These are phyloP conservation scores for Chrysemys picta DNA, from an alignment of 2,113 vertebrate species.

Conservation along the genomic window DNA sequence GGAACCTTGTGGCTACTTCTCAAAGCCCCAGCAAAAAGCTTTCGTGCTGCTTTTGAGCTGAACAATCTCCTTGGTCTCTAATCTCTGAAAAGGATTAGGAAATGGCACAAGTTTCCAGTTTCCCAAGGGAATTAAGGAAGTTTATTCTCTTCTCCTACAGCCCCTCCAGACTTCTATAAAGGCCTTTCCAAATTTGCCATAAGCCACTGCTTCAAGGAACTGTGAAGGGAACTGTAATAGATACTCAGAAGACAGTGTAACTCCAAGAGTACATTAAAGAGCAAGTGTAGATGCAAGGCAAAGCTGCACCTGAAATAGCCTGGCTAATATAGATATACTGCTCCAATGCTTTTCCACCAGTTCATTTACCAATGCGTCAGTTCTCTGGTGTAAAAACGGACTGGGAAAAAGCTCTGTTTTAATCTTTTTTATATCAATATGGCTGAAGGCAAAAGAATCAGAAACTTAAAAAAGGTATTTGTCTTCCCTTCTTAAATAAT, in stretches of 20 bases:
- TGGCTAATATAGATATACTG: neutral
- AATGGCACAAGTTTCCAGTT: neutral
- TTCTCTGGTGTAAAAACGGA: neutral
- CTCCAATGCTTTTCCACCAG: neutral
- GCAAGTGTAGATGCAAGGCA: neutral
- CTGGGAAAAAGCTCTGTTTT: neutral
- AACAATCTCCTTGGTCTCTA: neutral
- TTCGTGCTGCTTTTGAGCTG: neutral
- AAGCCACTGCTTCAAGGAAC: neutral
- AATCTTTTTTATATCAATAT: slow-evolving; percentile 3
- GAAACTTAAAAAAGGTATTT: neutral
- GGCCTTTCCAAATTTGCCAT: accelerated
- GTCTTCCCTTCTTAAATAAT: slow-evolving; percentile 46
- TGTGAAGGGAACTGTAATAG: neutral
- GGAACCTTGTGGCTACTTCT: neutral
- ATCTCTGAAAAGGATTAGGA: neutral
- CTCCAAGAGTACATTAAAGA: neutral
- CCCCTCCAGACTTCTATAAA: neutral
- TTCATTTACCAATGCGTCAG: neutral
- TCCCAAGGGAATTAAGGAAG: neutral
- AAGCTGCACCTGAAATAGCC: neutral
- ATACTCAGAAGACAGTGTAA: neutral
- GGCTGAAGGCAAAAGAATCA: neutral
- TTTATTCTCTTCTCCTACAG: neutral
- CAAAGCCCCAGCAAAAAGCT: neutral